Evolutionary conservation across 2,888 invertebrate genomes (phyloP), one percentile per base, ranked within the genome.

Genomic region (Julus scanicus): DNA sequence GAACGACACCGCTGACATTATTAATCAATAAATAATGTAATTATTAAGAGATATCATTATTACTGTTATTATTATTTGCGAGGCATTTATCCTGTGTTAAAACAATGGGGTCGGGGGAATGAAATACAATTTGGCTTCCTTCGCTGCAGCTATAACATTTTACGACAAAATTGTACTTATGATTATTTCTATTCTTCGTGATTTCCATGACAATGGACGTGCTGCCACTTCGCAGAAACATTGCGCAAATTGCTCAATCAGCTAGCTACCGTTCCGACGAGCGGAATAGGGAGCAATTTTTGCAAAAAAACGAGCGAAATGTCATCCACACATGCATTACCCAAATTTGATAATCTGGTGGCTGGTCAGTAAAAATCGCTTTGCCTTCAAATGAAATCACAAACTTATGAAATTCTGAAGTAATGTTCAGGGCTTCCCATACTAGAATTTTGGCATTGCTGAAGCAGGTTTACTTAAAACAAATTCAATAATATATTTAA

Each of bases 1-100:
- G 80, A 80, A 80, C 80, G 80, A 80, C 80, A 80, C 80, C 80
- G 80, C 80, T 39, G 80, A 80, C 80, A 80, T 80, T 80, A 80
- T 80, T 39, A 80, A 37, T 80, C 13, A 37, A 80, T 37, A 39
- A 80, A 37, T 80, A 80, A 80, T 80, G 80, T 37, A 80, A 37
- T 80, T 80, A 80, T 80, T 80, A 80, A 80, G 80, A 80, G 80
- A 80, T 80, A 80, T 80, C 37, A 39, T 80, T 80, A 80, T 80
- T 80, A 80, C 80, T 80, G 37, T 80, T 80, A 80, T 80, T 80
- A 80, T 80, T 80, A 80, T 80, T 80, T 80, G 80, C 80, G 80
- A 80, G 80, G 80, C 80, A 39, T 80, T 80, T 37, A 37, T 80
- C 80, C 80, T 80, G 15, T 80, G 80, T 39, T 9, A 80, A 80